Percentiles rank a stretch among this genome's conserved stretches.
phyloP scores from a whole-genome alignment of 2,113 vertebrate genomes.

The Elephantulus edwardii region DNA sequence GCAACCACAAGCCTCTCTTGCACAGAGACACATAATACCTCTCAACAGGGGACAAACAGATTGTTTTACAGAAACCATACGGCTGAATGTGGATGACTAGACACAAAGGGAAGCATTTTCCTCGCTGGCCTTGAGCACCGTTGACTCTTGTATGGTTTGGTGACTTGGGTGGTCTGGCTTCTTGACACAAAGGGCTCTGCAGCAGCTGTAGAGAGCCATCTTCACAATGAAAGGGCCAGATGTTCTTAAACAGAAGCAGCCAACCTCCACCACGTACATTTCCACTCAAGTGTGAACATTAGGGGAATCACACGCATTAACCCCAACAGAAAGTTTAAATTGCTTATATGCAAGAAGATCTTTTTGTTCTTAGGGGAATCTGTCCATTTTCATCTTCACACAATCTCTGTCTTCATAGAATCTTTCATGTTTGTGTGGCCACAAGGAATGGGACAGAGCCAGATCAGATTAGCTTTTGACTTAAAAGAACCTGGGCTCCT shows the following conservation, averaged over 20 bases:
- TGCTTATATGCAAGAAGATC: not conserved
- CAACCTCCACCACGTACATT: not conserved
- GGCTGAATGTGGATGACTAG: not conserved
- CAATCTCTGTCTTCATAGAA: not conserved
- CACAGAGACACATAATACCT: not conserved
- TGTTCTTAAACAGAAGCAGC: not conserved
- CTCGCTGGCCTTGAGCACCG: not conserved
- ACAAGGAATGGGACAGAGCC: not conserved
- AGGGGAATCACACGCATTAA: not conserved
- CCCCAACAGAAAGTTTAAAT: not conserved
- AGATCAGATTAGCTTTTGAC: not conserved
- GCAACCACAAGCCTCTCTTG: not conserved
- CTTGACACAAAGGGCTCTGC: constrained; percentile 9
- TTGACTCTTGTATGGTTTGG: not conserved
- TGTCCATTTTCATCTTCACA: not conserved
- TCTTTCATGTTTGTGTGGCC: not conserved
- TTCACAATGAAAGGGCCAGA: not conserved
- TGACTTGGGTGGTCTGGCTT: not conserved
- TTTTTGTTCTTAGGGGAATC: not conserved
- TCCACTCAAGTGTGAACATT: not conserved
- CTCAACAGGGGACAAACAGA: not conserved
- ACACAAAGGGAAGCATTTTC: not conserved
- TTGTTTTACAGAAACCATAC: constrained; percentile 15
- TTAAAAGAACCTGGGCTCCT: not conserved
- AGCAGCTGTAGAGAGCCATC: not conserved